These are phyloP conservation scores for Acanthaster planci DNA, from an alignment of 35 echinoderm and acorn worm species.

Conservation along the genomic window DNA sequence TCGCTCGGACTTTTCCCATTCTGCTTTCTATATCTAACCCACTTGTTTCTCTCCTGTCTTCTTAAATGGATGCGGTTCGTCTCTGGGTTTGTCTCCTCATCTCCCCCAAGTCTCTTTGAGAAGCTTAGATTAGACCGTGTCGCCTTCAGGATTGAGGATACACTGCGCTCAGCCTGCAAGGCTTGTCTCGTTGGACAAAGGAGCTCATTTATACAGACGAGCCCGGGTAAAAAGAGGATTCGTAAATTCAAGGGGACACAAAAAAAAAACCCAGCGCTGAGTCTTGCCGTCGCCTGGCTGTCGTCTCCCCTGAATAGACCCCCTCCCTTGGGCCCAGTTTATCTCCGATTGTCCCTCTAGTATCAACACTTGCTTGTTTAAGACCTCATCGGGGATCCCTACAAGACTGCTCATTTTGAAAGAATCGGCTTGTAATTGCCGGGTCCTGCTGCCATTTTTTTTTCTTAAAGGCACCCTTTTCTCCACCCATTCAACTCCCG, in stretches of 20 bases:
- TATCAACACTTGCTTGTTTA: conserved; percentile 27
- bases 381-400: not conserved
- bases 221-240: not conserved
- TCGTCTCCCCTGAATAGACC: conserved; percentile 2
- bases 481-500: no score
- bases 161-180: no score
- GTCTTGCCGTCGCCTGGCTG: conserved; percentile 12
- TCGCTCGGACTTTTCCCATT: no score
- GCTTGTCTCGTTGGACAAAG: not conserved
- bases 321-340: not conserved
- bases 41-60: no score
- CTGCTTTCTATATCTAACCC: no score
- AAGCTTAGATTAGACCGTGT: no score
- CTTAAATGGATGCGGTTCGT: conserved; percentile 5
- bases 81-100: not conserved
- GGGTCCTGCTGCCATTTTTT: not conserved
- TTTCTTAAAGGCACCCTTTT: not conserved
- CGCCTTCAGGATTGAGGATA: no score
- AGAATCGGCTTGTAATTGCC: conserved; percentile 20
- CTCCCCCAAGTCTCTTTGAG: no score
- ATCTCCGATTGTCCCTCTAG: not conserved
- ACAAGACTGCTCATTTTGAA: conserved; percentile 7
- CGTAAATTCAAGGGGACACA: no score
- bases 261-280: not conserved
- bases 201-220: not conserved